Evolutionary conservation across 92 coral and sea anemone genomes (phyloP), one percentile per base, ranked within the genome.

Genomic region (Meandrina meandrites): DNA sequence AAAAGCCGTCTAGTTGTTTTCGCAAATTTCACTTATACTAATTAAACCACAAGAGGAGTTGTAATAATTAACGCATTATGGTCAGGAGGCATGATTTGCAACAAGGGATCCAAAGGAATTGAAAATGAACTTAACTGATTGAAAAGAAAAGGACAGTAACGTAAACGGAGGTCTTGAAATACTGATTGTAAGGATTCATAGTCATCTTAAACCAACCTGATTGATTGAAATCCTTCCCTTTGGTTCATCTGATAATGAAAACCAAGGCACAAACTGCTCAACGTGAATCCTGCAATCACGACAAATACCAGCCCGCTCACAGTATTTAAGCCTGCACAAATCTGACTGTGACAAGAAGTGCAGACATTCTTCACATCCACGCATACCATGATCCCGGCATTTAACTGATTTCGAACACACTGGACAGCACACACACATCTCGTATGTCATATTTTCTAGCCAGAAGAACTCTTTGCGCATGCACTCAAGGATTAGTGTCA

Each of bases 391-490:
- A 58, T 12, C 17, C 7, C 42, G 14, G n/a, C 88, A 85, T 64
- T 64, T 64, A 0, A 64, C 71, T 28, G 71, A 64, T 75, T 31
- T n/a, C 28, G 48, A 75, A 31, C 79, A 75, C 14, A 40, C 67
- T 28, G 36, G 54, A 12, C 42, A 70, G 73, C 45, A 28, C 56
- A 88, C 69, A 75, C 82, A 72, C 62, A 88, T 74, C 12, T 88
- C 87, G 50, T 27, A n/a, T 31, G 37, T 62, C 80, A 79, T 48
- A 47, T 51, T 68, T 32, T 62, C 78, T 72, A 89, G 86, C 92
- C 92, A 89, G 37, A 78, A 37, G 30, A 69, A 89, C 42, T 70
- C 82, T 24, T 15, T 27, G 17, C 88, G 79, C 92, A 89, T 89
- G 78, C 56, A 35, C 22, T 84, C 42, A 18, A 89, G 71, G 11